Base-by-base conservation (phyloP, 2,888 invertebrate species). In the Cabera pusaria region DNA sequence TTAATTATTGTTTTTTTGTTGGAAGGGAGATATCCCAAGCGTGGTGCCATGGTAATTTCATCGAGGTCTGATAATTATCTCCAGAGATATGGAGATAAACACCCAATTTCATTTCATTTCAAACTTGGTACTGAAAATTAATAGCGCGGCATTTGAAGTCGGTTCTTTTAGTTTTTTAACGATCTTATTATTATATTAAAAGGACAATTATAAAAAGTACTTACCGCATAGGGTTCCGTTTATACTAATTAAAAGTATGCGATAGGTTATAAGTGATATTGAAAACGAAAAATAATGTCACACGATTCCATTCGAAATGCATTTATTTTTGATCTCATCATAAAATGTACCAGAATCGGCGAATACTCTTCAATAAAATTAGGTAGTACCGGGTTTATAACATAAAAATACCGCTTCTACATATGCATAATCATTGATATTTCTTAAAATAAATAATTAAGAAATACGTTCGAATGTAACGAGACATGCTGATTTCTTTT, bases 301-400 rank as follows among this genome's bases (percentile, higher is more conserved):
- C 60, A 52, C 31, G 49, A 60, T 63, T 65, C 66, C 63, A 67
- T 71, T 68, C 61, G 50, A 65, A 61, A 70, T 83, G 86, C 86
- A 86, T 87, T 86, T 86, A 85, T 70, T 75, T 74, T 72, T 83
- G 87, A 86, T 87, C 86, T 87, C 87, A 86, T 57, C 58, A 56
- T 56, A 52, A 43, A 44, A 50, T 44, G 34, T 45, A 47, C 40
- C 34, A 19, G n/a, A 23, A 51, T 49, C 50, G 41, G 34, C 44
- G 11, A 14, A 27, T 18, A 34, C 20, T 39, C 17, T 50, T 28
- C 34, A 37, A 14, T 21, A 21, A 31, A 27, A 39, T 38, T 42
- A 42, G 31, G 14, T 43, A 27, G 27, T 40, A 38, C 40, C 14
- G 26, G 26, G 43, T 31, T 29, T 38, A 28, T 35, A 39, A 26